A percentile compares a stretch with the other conserved stretches of the same genome.
phyloP scores from a whole-genome alignment of 2,113 vertebrate genomes.

The Bagarius yarrelli region DNA sequence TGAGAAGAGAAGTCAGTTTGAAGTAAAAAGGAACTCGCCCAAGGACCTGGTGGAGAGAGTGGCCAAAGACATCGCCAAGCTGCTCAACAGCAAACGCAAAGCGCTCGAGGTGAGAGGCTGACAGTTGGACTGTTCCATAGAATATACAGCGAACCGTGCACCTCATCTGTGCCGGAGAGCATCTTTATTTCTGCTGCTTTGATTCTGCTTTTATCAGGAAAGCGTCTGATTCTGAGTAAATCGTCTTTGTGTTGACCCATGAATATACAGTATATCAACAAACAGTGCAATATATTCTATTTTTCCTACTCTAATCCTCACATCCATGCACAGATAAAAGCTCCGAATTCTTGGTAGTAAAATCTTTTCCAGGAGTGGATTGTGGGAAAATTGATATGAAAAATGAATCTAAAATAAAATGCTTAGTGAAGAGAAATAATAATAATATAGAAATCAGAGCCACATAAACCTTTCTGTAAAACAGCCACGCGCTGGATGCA shows the following conservation, averaged over 20 bases:
- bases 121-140: neutral
- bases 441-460: neutral
- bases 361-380: conserved; percentile 2
- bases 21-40: conserved; percentile 90
- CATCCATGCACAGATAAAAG: neutral
- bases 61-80: conserved; percentile 89
- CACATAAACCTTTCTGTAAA: neutral
- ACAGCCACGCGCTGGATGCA: neutral
- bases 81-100: conserved; percentile 93
- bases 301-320: conserved; percentile 4
- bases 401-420: neutral
- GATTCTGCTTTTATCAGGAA: conserved; percentile 11
- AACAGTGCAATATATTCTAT: neutral
- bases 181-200: neutral
- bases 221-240: conserved; percentile 3
- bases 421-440: neutral
- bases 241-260: neutral
- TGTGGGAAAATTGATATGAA: neutral
- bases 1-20: conserved; percentile 92
- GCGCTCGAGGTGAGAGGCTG: conserved; percentile 88
- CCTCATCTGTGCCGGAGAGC: neutral
- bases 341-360: neutral
- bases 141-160: neutral
- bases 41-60: conserved; percentile 93
- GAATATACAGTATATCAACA: neutral